Base-by-base conservation (phyloP, 37 sponge, comb jelly and placozoan species). In the Bolinopsis microptera region DNA sequence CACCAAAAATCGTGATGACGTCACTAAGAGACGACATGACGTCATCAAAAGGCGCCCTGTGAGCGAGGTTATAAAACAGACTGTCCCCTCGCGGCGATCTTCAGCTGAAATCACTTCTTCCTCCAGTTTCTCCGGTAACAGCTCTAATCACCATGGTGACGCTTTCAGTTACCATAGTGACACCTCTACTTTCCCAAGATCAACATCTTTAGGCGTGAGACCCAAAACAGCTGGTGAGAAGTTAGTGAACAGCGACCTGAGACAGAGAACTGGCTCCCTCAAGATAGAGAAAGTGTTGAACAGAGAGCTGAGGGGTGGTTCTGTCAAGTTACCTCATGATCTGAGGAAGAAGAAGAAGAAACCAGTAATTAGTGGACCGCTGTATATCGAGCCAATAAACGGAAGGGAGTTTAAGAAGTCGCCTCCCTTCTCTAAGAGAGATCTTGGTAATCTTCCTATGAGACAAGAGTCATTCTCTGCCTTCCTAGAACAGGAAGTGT, bases 361-460 rank as follows among this genome's bases (percentile, higher is more conserved):
- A 77, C 80, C 80, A 3, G 5, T 32, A 32, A 77, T 77, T 5
- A 35, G 36, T 21, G 32, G 80, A 3, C 80, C 80, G 80, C 80
- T 77, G 3, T 77, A 77, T 36, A 77, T 77, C 1, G 35, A 32
- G 35, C 80, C 80, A 27, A 77, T 77, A 34, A 77, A 77, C 37
- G 80, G 80, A 36, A 77, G 33, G 80, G 80, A 77, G 80, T 77
- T 77, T 35, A 77, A 77, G 21, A 77, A 77, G 35, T 77, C 36
- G 18, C 80, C 80, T 3, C 80, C 80, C 80, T 77, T 36, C 80
- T 5, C 22, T 36, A 32, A 35, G 80, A 27, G 3, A 77, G 35
- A 3, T 32, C 13, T 18, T 13, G 9, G 0, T 34, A 77, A 3
- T 32, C 13, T 18, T 13, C 61, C 3, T 34, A 77, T 77, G 80